Conservation (phyloP, 2,888 invertebrate genomes). For the Tetranychus piercei region DNA sequence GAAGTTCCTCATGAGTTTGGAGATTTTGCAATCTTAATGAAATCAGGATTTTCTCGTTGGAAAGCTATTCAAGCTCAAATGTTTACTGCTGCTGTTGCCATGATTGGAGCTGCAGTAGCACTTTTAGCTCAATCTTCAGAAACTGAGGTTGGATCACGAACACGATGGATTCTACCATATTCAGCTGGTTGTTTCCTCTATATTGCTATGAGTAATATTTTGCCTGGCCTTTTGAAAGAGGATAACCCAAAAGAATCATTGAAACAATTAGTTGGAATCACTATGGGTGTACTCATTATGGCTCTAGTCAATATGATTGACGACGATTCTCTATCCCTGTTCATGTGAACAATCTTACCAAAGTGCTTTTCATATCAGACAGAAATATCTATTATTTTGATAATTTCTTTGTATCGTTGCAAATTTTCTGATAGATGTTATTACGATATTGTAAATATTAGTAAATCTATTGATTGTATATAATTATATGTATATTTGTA, state of each 20-base stretch:
- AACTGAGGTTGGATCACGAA: constrained; percentile 42
- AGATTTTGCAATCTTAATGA: constrained; percentile 85
- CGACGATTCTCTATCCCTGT: neutral
- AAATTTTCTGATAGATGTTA: no score
- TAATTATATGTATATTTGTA: no score
- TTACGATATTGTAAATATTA: no score
- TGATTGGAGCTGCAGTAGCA: constrained; percentile 70
- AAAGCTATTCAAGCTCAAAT: constrained; percentile 86
- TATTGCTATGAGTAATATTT: constrained; percentile 80
- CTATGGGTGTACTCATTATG: constrained; percentile 25
- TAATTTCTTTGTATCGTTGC: no score
- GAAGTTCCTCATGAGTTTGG: constrained; percentile 98
- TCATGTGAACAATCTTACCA: no score
- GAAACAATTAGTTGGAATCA: constrained; percentile 24
- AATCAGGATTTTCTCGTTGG: constrained; percentile 69
- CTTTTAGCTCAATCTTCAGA: constrained; percentile 50
- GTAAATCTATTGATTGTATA: no score
- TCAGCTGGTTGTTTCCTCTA: constrained; percentile 95
- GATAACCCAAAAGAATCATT: constrained; percentile 29
- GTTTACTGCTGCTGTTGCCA: constrained; percentile 68
- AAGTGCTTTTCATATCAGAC: no score
- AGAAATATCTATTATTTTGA: no score
- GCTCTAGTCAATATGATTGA: constrained; percentile 18
- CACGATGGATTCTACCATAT: constrained; percentile 87
- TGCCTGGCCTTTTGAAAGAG: constrained; percentile 78